phyloP scores from a whole-genome alignment of 1,140 invertebrate genomes.

The Arctopsyche grandis region DNA sequence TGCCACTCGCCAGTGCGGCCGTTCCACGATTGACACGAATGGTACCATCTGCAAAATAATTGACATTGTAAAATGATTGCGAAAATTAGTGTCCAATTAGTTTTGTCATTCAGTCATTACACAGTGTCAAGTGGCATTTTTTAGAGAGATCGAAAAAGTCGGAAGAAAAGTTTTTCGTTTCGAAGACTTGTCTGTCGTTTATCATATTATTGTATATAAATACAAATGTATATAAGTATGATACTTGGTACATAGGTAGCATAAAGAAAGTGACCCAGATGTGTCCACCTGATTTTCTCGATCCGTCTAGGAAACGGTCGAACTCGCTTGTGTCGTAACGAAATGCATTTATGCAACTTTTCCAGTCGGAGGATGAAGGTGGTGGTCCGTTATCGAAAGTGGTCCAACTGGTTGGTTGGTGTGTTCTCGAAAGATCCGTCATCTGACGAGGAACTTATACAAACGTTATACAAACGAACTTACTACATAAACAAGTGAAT shows the following conservation, averaged over 20 bases:
- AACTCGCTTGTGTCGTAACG: neutral
- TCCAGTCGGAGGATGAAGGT: neutral
- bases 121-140: too few relatives aligned
- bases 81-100: too few relatives aligned
- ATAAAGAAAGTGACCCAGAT: constrained; percentile 24
- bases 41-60: constrained; percentile 76
- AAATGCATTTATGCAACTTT: constrained; percentile 26
- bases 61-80: too few relatives aligned
- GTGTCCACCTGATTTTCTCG: neutral
- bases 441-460: neutral
- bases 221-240: too few relatives aligned
- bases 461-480: too few relatives aligned
- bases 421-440: neutral
- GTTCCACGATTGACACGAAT: constrained; percentile 87
- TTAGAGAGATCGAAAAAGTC: too few relatives aligned
- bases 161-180: too few relatives aligned
- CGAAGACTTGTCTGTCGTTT: too few relatives aligned
- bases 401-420: constrained; percentile 11
- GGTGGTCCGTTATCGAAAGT: constrained; percentile 1
- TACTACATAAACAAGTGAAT: too few relatives aligned
- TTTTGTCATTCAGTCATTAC: too few relatives aligned
- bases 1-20: constrained; percentile 87
- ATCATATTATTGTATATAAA: too few relatives aligned
- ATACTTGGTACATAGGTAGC: too few relatives aligned
- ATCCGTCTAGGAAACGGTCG: neutral